phyloP scores from a whole-genome alignment of 2,113 vertebrate species.

The Mugil cephalus region DNA sequence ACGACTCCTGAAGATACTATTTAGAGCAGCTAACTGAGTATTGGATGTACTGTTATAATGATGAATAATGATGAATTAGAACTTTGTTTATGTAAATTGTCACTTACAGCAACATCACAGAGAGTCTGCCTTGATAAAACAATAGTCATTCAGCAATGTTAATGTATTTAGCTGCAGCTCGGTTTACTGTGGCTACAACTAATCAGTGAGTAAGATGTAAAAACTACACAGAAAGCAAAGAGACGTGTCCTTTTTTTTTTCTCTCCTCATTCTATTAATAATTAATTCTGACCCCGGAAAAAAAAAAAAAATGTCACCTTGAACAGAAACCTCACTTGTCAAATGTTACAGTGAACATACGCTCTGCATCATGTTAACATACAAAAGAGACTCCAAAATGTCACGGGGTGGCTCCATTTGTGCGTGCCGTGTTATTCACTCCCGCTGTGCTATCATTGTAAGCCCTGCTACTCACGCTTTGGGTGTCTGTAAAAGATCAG shows the following conservation, averaged over 20 bases:
- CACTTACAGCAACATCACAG: background rate
- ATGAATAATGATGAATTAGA: background rate
- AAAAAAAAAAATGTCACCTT: background rate
- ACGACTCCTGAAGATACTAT: too few relatives aligned
- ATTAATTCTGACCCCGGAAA: background rate
- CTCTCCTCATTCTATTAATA: too few relatives aligned
- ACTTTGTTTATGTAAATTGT: background rate
- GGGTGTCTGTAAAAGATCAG: conserved; percentile 57
- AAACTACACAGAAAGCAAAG: too few relatives aligned
- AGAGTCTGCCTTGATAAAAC: background rate
- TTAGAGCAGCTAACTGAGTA: too few relatives aligned
- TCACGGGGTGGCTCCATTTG: conserved; percentile 8
- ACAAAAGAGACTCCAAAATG: conserved; percentile 1
- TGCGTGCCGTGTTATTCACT: conserved; percentile 37
- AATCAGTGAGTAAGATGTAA: background rate
- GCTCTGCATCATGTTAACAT: background rate
- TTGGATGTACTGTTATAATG: background rate
- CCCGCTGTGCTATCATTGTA: conserved; percentile 40
- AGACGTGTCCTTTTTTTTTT: too few relatives aligned
- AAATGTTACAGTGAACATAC: background rate
- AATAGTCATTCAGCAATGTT: too few relatives aligned
- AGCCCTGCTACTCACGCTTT: conserved; percentile 51
- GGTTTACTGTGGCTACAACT: background rate
- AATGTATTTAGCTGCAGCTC: background rate
- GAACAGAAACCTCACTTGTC: background rate